Percentiles rank a stretch among this genome's conserved stretches.
These are phyloP conservation scores for Pantherophis guttatus DNA, from an alignment of 2,113 vertebrate genomes.

Conservation along the genomic window DNA sequence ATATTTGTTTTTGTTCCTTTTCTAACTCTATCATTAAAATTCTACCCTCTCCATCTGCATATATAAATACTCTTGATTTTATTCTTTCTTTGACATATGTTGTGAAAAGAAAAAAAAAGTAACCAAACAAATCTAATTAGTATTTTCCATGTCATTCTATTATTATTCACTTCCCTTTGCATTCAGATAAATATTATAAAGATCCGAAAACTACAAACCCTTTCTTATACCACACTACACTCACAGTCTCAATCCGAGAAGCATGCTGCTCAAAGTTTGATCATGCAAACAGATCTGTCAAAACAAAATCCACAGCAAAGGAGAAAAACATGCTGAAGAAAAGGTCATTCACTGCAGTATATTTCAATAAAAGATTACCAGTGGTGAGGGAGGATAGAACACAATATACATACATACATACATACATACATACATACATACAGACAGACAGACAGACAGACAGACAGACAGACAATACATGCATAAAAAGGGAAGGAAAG, in stretches of 20 bases:
- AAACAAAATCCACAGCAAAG: constrained; percentile 8
- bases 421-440: no score
- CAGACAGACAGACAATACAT: neutral
- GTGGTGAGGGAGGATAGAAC: neutral
- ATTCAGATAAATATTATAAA: neutral
- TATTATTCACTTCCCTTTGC: neutral
- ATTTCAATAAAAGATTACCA: neutral
- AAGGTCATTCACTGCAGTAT: constrained; percentile 10
- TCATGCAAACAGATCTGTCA: constrained; percentile 31
- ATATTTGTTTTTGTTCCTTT: no score
- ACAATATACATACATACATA: no score
- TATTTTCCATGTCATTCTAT: no score
- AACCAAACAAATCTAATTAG: neutral
- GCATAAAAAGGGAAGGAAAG: neutral
- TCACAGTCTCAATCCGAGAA: constrained; percentile 15
- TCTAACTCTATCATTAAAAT: no score
- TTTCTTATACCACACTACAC: neutral
- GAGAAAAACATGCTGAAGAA: constrained; percentile 59
- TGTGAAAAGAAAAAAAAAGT: no score
- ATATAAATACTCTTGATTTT: no score
- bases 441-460: no score
- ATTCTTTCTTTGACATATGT: no score
- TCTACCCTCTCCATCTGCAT: no score
- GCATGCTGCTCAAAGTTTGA: constrained; percentile 48
- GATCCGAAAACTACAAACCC: neutral